Evolutionary conservation across 37 sponge, comb jelly and placozoan genomes (phyloP), one percentile per base, ranked within the genome.

Genomic region (Chondrosia reniformis): DNA sequence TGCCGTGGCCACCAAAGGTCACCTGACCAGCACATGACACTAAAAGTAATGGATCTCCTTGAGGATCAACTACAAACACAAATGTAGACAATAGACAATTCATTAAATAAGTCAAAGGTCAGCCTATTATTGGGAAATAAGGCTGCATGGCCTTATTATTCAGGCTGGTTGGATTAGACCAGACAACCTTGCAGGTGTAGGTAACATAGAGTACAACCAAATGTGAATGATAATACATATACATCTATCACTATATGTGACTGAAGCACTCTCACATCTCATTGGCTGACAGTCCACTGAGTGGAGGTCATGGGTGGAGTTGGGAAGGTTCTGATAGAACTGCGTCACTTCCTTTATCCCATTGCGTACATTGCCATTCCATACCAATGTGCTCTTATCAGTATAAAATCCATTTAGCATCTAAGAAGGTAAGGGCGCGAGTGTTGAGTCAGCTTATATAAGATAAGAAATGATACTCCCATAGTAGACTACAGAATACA

Each of bases 251-350:
- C n/a, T n/a, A n/a, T n/a, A n/a, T n/a, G n/a, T n/a, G n/a, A n/a
- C n/a, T n/a, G n/a, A n/a, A n/a, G 34, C 66, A 5, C 6, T 3
- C 79, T 2, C 45, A 80, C 81, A 71, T 72, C 44, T 43, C 4
- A 80, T 32, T 13, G 81, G 81, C 28, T 80, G 81, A 69, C 81
- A 80, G 22, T 80, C 81, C 12, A 80, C 49, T 38, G 81, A 67
- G 6, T 31, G 38, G 8, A 80, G 36, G 19, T 49, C 41, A 41
- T 80, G 81, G 38, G 4, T 67, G 33, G 67, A 64, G 36, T 69
- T 64, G 30, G 81, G 81, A 49, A 80, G 36, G 27, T 46, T 19
- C 22, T 30, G 25, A n/a, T 64, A 69, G 33, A 80, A 67, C 24
- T 45, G 33, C 19, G 36, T 44, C 8, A 80, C 71, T 24, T 45